These are phyloP conservation scores for Aspidoscelis tigris DNA, from an alignment of 2,113 vertebrate species.

Conservation along the genomic window DNA sequence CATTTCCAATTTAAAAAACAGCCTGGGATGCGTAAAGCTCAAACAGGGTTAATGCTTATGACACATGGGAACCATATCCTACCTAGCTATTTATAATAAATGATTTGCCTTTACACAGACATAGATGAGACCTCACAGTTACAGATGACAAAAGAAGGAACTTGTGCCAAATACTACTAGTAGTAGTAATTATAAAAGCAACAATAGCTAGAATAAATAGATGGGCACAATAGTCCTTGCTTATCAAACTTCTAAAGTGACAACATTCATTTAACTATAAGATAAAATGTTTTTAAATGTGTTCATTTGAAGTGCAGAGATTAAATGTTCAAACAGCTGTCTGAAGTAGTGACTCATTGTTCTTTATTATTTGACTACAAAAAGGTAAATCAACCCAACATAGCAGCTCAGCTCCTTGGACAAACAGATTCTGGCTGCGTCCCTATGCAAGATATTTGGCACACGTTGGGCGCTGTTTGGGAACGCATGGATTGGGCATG, in stretches of 20 bases:
- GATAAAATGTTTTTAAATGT: constrained; percentile 37
- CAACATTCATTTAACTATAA: not conserved
- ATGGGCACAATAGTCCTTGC: not conserved
- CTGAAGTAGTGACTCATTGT: not conserved
- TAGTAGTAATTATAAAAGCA: not conserved
- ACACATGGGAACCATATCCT: not conserved
- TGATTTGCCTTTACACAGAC: constrained; percentile 19
- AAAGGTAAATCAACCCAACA: not conserved
- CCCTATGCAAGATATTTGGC: too few species aligned
- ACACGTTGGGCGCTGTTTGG: too few species aligned
- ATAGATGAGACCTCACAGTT: constrained; percentile 54
- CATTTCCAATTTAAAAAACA: not conserved
- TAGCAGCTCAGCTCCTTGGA: constrained; percentile 27
- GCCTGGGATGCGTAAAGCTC: not conserved
- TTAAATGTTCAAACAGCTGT: not conserved
- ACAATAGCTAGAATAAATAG: constrained; percentile 17
- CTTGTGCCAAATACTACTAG: not conserved
- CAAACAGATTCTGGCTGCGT: constrained; percentile 5
- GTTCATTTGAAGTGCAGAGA: constrained; percentile 5
- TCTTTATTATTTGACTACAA: constrained; percentile 22
- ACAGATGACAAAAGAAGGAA: constrained; percentile 26
- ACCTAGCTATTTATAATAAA: constrained; percentile 60
- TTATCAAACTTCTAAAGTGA: not conserved
- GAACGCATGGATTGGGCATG: too few species aligned
- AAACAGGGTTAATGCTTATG: constrained; percentile 4